Conservation (phyloP, 1,140 invertebrate genomes). For the Theocolax elegans region DNA sequence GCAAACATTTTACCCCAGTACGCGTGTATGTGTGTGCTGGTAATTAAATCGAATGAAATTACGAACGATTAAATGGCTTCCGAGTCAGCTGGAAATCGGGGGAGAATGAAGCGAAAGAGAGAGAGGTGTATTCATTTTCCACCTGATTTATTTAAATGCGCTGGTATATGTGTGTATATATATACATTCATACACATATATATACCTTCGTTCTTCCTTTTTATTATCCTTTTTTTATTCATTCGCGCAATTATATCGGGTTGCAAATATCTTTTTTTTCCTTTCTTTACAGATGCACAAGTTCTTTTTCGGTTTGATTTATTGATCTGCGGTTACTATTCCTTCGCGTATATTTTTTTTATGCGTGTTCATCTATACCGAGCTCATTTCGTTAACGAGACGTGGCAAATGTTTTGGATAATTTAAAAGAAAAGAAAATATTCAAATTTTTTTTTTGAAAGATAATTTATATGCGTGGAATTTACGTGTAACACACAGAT, state of each 20-base stretch:
- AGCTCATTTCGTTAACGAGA: too few species aligned
- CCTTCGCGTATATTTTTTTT: too few species aligned
- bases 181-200: too few species aligned
- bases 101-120: not conserved
- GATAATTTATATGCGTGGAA: not conserved
- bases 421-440: too few species aligned
- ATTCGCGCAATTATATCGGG: not conserved
- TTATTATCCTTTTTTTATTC: not conserved
- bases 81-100: constrained; percentile 20
- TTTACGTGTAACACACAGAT: too few species aligned
- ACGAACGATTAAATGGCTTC: constrained; percentile 55
- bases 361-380: too few species aligned
- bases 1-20: constrained; percentile 47
- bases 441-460: too few species aligned
- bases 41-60: constrained; percentile 64
- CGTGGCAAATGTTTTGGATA: too few species aligned
- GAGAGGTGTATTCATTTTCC: constrained; percentile 21
- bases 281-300: too few species aligned
- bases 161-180: not conserved
- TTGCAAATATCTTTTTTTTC: too few species aligned
- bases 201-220: not conserved
- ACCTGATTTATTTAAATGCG: constrained; percentile 22
- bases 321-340: too few species aligned
- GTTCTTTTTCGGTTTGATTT: too few species aligned
- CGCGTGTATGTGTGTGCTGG: constrained; percentile 18